A percentile compares a stretch with the other conserved stretches of the same genome.
These are phyloP conservation scores for Calephelis perditalis DNA, from an alignment of 2,888 invertebrate genomes.

Conservation along the genomic window DNA sequence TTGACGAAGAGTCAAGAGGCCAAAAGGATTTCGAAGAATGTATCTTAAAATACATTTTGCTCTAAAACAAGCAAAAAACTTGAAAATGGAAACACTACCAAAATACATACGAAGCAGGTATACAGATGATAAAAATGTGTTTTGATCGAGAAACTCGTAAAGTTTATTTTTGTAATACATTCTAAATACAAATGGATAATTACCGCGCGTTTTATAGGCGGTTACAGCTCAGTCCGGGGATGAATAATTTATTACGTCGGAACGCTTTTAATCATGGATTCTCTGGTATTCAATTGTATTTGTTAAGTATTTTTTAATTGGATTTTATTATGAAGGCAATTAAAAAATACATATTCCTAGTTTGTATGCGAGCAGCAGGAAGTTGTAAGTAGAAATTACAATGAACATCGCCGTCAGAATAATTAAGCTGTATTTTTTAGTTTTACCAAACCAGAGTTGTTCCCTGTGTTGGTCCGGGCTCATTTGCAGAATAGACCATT, in stretches of 20 bases:
- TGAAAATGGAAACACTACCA: no score
- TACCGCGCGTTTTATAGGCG: constrained; percentile 60
- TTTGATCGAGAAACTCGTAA: constrained; percentile 66
- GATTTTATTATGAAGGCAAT: constrained; percentile 38
- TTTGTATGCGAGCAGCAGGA: neutral
- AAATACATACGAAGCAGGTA: constrained; percentile 41
- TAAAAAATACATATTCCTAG: constrained; percentile 25
- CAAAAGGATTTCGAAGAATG: no score
- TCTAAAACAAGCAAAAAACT: no score
- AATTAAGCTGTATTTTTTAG: no score
- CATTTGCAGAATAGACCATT: no score
- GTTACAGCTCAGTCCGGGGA: constrained; percentile 47
- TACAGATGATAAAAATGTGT: constrained; percentile 64
- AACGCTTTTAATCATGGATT: constrained; percentile 16
- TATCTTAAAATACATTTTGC: no score
- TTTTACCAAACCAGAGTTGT: no score
- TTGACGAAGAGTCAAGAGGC: no score
- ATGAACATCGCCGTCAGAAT: no score
- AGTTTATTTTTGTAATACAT: constrained; percentile 72
- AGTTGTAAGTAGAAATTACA: no score
- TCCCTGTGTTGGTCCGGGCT: no score
- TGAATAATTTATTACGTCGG: constrained; percentile 52
- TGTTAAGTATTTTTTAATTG: constrained; percentile 17
- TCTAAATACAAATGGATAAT: constrained; percentile 72
- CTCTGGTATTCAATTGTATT: constrained; percentile 16